Percentiles rank a stretch among this genome's conserved stretches.
Conservation (phyloP, 2,888 invertebrate species). For the Euplexia lucipara region DNA sequence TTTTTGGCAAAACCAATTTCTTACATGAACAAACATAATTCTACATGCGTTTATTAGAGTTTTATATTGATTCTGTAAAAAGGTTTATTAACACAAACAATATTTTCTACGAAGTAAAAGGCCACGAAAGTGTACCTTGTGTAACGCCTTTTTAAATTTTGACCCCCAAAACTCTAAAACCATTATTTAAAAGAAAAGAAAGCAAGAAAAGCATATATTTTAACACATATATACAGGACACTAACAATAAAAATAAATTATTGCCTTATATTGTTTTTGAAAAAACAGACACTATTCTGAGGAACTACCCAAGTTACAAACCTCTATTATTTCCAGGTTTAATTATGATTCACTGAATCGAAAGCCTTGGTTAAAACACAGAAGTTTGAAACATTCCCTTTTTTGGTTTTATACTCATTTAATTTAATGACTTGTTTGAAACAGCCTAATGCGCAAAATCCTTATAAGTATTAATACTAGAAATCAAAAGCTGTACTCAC, state of each 20-base stretch:
- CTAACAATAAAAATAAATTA: too few species aligned
- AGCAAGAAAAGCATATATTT: too few species aligned
- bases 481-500: conserved; percentile 47
- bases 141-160: not conserved
- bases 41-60: too few species aligned
- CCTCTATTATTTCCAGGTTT: not conserved
- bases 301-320: not conserved
- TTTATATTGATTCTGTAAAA: not conserved
- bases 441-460: not conserved
- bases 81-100: too few species aligned
- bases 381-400: not conserved
- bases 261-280: too few species aligned
- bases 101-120: not conserved
- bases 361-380: conserved; percentile 13
- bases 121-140: not conserved
- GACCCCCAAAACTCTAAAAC: not conserved
- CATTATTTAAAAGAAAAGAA: not conserved
- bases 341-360: not conserved
- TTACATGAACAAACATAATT: not conserved
- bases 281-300: too few species aligned
- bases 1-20: conserved; percentile 7
- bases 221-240: too few species aligned
- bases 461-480: not conserved
- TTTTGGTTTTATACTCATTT: not conserved
- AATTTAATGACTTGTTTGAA: conserved; percentile 1